Base-by-base conservation (phyloP, 2,888 invertebrate genomes). In the Diabrotica balteata region DNA sequence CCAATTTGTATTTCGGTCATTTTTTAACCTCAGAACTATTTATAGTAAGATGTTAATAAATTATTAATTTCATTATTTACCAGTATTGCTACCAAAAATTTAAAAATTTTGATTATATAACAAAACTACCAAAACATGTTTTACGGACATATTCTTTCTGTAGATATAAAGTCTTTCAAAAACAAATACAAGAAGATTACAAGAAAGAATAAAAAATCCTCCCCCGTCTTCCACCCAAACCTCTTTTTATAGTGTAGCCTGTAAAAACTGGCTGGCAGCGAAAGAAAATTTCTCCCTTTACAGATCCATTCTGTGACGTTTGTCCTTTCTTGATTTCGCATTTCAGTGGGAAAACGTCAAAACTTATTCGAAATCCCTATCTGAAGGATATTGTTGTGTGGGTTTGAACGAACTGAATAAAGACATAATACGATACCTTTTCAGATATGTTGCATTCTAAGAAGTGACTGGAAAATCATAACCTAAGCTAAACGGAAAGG, bases 301-400 rank as follows among this genome's bases (percentile, higher is more conserved):
- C 55, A 9, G 43, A 57, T n/a, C 55, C 43, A 11, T 59, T 59
- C 43, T 59, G 49, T 50, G 59, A 59, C 59, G 45, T 52, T 60
- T 60, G 51, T 59, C 52, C 52, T 32, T 51, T 51, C 43, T 60
- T 60, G 60, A 45, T 60, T 60, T 52, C 52, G 42, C 60, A 17
- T 60, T 60, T 60, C 60, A 52, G 7, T 42, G 43, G 43, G 50
- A 49, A 59, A 50, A 60, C 51, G 52, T 60, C 60, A 44, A 60
- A 52, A 51, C 60, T 52, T 60, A 60, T 60, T 60, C 44, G 45
- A 52, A 45, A 60, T 52, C 45, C 17, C 51, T 22, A 45, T 52
- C 52, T 52, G 60, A 52, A 7, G 44, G 52, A 51, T 60, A 60
- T 60, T 60, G 45, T 59, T 59, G 50, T 47, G 45, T 51, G 8